Percentiles rank a stretch among this genome's conserved stretches.
phyloP scores from a whole-genome alignment of 1,140 invertebrate genomes.

The Gryllus bimaculatus region DNA sequence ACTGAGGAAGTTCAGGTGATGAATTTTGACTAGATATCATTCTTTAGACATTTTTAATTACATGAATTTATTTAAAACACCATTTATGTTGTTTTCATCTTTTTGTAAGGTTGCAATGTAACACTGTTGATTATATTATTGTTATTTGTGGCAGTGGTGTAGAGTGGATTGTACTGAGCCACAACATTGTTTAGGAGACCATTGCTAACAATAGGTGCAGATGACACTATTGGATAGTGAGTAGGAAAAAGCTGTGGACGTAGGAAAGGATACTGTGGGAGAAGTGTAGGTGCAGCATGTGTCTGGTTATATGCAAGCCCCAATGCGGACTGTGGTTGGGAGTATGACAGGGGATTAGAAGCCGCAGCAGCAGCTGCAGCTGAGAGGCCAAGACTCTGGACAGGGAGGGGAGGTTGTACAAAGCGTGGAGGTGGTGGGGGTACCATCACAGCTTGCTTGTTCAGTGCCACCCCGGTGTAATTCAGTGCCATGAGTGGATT shows the following conservation, averaged over 20 bases:
- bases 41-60: conserved; percentile 10
- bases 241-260: conserved; percentile 31
- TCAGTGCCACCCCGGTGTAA: conserved; percentile 68
- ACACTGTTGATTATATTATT: conserved; percentile 32
- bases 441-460: conserved; percentile 45
- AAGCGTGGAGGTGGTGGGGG: conserved; percentile 28
- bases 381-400: conserved; percentile 20
- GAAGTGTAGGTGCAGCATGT: conserved; percentile 30
- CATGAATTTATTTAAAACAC: conserved; percentile 14
- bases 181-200: conserved; percentile 19
- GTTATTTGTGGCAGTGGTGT: conserved; percentile 16
- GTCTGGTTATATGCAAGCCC: conserved; percentile 39
- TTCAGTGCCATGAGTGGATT: conserved; percentile 51
- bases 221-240: conserved; percentile 11
- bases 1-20: conserved; percentile 14
- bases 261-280: conserved; percentile 43
- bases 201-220: conserved; percentile 15
- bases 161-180: conserved; percentile 20
- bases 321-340: conserved; percentile 33
- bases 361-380: conserved; percentile 32
- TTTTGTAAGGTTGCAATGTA: conserved; percentile 66
- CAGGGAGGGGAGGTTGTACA: conserved; percentile 23
- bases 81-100: conserved; percentile 75
- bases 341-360: conserved; percentile 27
- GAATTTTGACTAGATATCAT: conserved; percentile 23